A percentile compares a stretch with the other conserved stretches of the same genome.
Evolutionary conservation across 2,888 invertebrate genomes (phyloP).

Genomic region (Labia minor): DNA sequence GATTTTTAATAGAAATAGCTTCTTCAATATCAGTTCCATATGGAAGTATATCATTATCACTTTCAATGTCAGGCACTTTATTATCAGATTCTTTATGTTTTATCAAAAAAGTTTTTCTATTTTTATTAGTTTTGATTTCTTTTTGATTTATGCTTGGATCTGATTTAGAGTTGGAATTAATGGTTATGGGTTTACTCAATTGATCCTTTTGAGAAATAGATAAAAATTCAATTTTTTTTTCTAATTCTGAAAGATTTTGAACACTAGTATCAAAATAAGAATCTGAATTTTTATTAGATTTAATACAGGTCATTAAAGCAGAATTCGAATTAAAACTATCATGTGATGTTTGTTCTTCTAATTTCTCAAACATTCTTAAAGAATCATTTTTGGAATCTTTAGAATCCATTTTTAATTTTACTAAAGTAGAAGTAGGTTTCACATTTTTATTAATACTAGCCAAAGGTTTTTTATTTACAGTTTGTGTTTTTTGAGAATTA

Average conservation of each 20-base stretch:
- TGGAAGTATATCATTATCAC: conserved; percentile 33
- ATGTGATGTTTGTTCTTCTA: conserved; percentile 58
- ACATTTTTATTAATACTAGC: background rate
- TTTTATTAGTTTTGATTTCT: background rate
- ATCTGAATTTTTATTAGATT: conserved; percentile 30
- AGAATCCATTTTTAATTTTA: too few relatives aligned
- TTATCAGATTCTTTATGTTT: conserved; percentile 24
- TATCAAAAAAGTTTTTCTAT: background rate
- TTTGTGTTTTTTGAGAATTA: conserved; percentile 34
- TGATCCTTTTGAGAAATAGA: background rate
- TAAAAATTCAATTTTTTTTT: background rate
- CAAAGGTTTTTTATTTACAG: conserved; percentile 39
- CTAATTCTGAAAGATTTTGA: background rate
- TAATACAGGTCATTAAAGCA: conserved; percentile 25
- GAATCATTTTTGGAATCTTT: conserved; percentile 40
- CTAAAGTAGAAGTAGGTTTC: background rate
- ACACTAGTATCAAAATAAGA: background rate
- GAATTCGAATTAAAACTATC: conserved; percentile 62
- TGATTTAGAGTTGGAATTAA: background rate
- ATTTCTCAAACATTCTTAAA: conserved; percentile 61
- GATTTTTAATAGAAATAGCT: background rate
- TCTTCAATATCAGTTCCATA: conserved; percentile 5
- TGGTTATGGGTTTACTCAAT: background rate
- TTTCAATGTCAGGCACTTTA: conserved; percentile 32
- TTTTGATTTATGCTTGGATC: background rate